phyloP scores from a whole-genome alignment of 1,140 invertebrate species.

The Cydia splendana region DNA sequence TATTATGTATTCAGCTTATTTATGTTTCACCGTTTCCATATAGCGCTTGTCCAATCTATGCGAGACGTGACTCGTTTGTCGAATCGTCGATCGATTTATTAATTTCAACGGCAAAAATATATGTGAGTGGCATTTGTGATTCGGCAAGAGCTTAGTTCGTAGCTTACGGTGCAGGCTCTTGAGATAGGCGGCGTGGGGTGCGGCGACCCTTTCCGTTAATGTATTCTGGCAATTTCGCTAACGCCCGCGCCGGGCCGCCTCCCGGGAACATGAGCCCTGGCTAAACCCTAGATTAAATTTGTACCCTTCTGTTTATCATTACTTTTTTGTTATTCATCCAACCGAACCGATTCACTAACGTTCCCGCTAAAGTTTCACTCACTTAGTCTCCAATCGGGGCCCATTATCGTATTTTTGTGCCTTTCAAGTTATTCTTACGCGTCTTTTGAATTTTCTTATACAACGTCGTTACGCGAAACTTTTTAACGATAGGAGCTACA shows the following conservation, averaged over 20 bases:
- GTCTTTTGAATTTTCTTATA: constrained; percentile 8
- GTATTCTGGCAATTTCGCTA: constrained; percentile 70
- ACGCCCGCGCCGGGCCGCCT: constrained; percentile 44
- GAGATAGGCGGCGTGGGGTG: constrained; percentile 50
- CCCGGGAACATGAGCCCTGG: constrained; percentile 48
- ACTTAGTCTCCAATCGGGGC: not conserved
- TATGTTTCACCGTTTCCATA: constrained; percentile 2
- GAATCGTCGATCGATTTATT: constrained; percentile 25
- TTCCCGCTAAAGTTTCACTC: constrained; percentile 5
- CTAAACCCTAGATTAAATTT: constrained; percentile 66
- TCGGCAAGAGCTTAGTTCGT: constrained; percentile 46
- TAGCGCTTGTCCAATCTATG: constrained; percentile 15
- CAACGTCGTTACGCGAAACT: constrained; percentile 4
- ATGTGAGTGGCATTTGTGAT: constrained; percentile 44
- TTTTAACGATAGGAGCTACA: constrained; percentile 12
- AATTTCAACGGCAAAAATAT: constrained; percentile 36
- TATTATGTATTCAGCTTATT: constrained; percentile 22
- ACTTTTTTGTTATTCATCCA: constrained; percentile 49
- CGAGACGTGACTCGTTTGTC: constrained; percentile 21
- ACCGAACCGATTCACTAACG: constrained; percentile 34
- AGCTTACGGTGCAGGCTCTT: constrained; percentile 57
- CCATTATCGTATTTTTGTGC: constrained; percentile 24
- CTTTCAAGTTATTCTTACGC: constrained; percentile 23
- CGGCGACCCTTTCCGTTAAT: constrained; percentile 56
- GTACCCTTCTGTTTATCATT: constrained; percentile 61